Conservation (phyloP, 1,140 invertebrate species). For the Phocides pigmalion region DNA sequence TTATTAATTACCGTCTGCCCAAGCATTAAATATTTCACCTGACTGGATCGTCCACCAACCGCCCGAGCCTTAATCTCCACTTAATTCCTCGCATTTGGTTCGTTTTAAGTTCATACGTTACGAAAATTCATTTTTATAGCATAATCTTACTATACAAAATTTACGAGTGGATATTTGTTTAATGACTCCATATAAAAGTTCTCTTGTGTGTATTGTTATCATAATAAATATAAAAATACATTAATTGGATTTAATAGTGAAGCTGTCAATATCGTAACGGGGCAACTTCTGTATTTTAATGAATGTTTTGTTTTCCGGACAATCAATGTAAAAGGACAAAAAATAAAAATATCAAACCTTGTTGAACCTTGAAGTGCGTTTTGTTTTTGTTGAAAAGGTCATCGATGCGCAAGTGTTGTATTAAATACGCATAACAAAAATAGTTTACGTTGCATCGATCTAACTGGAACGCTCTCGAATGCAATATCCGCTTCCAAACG, state of each 20-base stretch:
- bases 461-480: constrained; percentile 73
- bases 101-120: constrained; percentile 46
- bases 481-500: constrained; percentile 82
- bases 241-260: not conserved
- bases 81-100: constrained; percentile 63
- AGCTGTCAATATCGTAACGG: not conserved
- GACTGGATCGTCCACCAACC: constrained; percentile 61
- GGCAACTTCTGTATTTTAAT: not conserved
- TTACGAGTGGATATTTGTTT: not conserved
- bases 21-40: constrained; percentile 73
- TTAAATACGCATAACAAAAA: constrained; percentile 31
- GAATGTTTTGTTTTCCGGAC: not conserved
- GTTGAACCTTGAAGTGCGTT: constrained; percentile 9
- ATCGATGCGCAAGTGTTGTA: constrained; percentile 18
- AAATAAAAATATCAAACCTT: constrained; percentile 8
- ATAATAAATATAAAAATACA: not conserved
- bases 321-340: not conserved
- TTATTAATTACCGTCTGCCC: constrained; percentile 73
- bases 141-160: not conserved
- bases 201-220: not conserved
- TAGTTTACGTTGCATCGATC: constrained; percentile 70
- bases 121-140: constrained; percentile 39
- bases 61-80: constrained; percentile 60
- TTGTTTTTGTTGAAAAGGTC: constrained; percentile 22
- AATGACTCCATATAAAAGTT: not conserved